Percentiles rank a stretch among this genome's conserved stretches.
Evolutionary conservation across 2,888 invertebrate species (phyloP).

Genomic region (Parnassius orleans): DNA sequence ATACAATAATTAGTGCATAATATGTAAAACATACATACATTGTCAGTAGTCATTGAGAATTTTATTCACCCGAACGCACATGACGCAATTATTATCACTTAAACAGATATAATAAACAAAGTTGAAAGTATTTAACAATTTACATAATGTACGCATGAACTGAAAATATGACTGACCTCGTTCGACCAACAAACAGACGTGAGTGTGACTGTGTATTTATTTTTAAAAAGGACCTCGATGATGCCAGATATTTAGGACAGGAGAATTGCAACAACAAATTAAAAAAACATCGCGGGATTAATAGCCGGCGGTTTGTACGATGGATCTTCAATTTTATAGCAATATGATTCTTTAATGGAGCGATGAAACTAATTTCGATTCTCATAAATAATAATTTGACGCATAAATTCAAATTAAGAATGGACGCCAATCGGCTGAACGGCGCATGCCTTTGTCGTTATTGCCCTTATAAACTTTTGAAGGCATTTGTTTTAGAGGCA

Average conservation of each 20-base stretch:
- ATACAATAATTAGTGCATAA: too few species aligned
- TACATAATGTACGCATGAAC: slow-evolving; percentile 13
- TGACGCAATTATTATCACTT: slow-evolving; percentile 3
- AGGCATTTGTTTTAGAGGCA: neutral
- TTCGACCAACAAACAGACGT: slow-evolving; percentile 15
- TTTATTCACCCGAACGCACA: slow-evolving; percentile 14
- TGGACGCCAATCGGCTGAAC: neutral
- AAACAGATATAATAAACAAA: slow-evolving; percentile 9
- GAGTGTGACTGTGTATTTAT: slow-evolving; percentile 24
- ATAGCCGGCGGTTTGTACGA: neutral
- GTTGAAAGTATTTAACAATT: slow-evolving; percentile 15
- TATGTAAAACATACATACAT: too few species aligned
- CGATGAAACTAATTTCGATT: neutral
- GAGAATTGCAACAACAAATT: slow-evolving; percentile 11
- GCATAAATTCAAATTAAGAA: slow-evolving; percentile 9
- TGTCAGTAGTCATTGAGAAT: too few species aligned
- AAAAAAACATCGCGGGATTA: slow-evolving; percentile 4
- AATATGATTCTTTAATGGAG: slow-evolving; percentile 1
- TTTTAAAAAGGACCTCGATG: slow-evolving; percentile 31
- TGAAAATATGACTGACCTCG: slow-evolving; percentile 26
- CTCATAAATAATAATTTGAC: slow-evolving; percentile 5
- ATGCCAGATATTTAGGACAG: slow-evolving; percentile 29
- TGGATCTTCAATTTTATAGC: slow-evolving; percentile 2
- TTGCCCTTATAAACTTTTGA: slow-evolving; percentile 3
- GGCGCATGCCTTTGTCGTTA: neutral